Percentiles rank a stretch among this genome's conserved stretches.
Conservation (phyloP, 2,797 vertebrate genomes). For the Esox lucius region DNA sequence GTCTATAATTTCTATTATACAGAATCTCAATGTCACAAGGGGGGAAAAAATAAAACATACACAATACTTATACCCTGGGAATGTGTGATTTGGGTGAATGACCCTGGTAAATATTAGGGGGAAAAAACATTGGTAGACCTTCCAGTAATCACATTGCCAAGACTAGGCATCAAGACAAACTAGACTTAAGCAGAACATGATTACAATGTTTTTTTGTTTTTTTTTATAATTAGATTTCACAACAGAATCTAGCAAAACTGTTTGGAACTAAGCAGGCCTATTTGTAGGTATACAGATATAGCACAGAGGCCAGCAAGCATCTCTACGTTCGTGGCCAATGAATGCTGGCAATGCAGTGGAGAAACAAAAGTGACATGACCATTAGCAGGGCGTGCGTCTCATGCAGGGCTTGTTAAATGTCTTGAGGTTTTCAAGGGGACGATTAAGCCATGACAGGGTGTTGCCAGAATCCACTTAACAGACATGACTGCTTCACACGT, state of each 20-base stretch:
- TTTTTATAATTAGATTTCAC: neutral
- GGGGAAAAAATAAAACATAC: too few species aligned
- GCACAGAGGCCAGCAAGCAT: neutral
- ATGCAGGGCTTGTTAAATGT: constrained; percentile 36
- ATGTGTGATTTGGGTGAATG: too few species aligned
- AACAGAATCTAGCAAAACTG: neutral
- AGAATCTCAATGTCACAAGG: too few species aligned
- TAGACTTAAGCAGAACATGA: neutral
- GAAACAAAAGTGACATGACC: constrained; percentile 41
- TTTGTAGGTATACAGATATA: neutral
- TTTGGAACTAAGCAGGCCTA: neutral
- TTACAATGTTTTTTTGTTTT: too few species aligned
- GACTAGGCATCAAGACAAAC: neutral
- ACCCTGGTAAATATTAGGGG: too few species aligned
- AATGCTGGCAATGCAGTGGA: constrained; percentile 11
- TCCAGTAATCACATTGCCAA: neutral
- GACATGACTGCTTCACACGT: constrained; percentile 10
- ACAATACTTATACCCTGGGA: too few species aligned
- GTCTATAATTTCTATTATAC: too few species aligned
- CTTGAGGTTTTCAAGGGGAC: neutral
- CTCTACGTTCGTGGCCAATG: neutral
- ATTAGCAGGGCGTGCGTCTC: constrained; percentile 40
- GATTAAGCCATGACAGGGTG: constrained; percentile 5
- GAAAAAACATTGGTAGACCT: too few species aligned
- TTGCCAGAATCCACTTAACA: constrained; percentile 21